Evolutionary conservation across 2,888 invertebrate species (phyloP).

Genomic region (Tachystola acroxantha): DNA sequence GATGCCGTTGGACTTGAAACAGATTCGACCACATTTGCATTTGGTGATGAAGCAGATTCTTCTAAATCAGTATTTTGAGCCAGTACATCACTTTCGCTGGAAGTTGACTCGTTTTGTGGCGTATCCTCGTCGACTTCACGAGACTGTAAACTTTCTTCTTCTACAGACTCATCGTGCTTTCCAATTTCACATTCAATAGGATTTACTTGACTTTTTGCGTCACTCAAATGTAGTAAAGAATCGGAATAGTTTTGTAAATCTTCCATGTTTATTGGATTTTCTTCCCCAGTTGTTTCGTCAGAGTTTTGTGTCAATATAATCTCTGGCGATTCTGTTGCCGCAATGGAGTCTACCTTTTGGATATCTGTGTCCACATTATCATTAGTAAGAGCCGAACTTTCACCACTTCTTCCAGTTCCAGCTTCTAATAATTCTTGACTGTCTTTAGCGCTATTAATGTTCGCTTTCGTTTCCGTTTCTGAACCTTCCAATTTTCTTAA

Average conservation of each 20-base stretch:
- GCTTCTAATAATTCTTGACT: too few species aligned
- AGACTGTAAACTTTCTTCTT: background rate
- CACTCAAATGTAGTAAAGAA: slow-evolving; percentile 33
- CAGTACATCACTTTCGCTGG: background rate
- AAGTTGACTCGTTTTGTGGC: background rate
- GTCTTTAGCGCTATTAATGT: too few species aligned
- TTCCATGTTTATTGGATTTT: slow-evolving; percentile 19
- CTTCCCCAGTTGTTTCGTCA: slow-evolving; percentile 11
- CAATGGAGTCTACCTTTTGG: too few species aligned
- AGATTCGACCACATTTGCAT: slow-evolving; percentile 1
- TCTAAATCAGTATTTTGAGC: background rate
- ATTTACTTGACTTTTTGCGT: slow-evolving; percentile 4
- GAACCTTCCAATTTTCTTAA: background rate
- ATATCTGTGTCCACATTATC: background rate
- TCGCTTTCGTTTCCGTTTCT: too few species aligned
- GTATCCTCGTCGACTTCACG: background rate
- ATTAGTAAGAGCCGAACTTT: background rate
- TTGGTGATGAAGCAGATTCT: background rate
- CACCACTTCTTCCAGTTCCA: too few species aligned
- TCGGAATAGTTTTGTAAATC: slow-evolving; percentile 55
- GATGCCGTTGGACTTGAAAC: background rate
- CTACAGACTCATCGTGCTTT: slow-evolving; percentile 9
- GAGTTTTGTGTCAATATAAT: background rate
- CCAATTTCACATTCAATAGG: background rate
- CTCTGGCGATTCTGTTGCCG: background rate